phyloP scores from a whole-genome alignment of 2,888 invertebrate genomes.

The Cephonodes hylas region DNA sequence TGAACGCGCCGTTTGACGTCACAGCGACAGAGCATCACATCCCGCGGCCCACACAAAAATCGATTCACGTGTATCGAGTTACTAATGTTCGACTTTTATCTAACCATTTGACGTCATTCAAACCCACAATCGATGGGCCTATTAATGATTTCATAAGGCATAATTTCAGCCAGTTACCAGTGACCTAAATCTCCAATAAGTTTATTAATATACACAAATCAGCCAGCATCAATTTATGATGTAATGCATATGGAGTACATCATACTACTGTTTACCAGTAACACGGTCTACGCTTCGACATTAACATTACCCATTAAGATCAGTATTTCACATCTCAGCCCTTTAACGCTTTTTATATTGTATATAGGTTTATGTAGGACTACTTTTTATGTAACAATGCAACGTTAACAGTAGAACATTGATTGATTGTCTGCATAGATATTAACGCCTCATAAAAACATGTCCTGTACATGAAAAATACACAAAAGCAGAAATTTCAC shows the following conservation, averaged over 20 bases:
- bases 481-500: too few species aligned
- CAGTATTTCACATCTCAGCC: too few species aligned
- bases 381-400: too few species aligned
- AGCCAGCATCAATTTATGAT: background rate
- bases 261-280: background rate
- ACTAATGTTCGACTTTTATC: background rate
- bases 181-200: background rate
- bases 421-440: too few species aligned
- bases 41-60: constrained; percentile 6
- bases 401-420: too few species aligned
- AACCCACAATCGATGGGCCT: background rate
- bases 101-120: constrained; percentile 20
- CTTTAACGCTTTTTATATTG: too few species aligned
- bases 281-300: too few species aligned
- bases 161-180: background rate
- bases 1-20: background rate
- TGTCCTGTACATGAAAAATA: too few species aligned
- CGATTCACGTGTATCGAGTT: background rate
- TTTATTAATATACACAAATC: background rate
- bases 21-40: background rate
- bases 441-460: too few species aligned
- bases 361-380: too few species aligned
- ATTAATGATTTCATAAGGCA: background rate
- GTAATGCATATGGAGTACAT: background rate
- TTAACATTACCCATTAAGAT: too few species aligned